Percentiles rank a stretch among this genome's conserved stretches.
phyloP scores from a whole-genome alignment of 2,113 vertebrate species.

The Corythornis cristatus region DNA sequence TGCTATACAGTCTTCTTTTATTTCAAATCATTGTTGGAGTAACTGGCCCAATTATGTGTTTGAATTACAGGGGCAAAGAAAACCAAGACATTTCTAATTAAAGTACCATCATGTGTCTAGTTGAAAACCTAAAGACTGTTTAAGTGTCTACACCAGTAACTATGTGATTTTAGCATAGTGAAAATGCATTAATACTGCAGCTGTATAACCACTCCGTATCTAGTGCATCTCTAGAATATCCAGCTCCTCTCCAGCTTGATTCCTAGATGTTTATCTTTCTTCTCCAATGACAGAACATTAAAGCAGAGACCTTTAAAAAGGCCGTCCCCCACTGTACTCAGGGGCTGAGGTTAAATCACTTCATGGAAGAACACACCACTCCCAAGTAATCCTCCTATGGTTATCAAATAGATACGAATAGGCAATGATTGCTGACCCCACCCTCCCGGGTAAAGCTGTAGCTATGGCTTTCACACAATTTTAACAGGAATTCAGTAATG shows the following conservation, averaged over 20 bases:
- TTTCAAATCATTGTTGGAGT: background rate
- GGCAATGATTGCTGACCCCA: background rate
- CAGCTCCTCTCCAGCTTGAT: background rate
- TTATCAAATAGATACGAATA: background rate
- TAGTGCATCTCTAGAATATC: background rate
- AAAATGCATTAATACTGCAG: background rate
- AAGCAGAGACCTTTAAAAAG: background rate
- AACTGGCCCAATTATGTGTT: accelerated
- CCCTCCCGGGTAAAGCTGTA: background rate
- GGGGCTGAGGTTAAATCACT: background rate
- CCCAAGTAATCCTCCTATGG: background rate
- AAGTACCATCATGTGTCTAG: background rate
- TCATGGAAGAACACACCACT: background rate
- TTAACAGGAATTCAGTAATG: background rate
- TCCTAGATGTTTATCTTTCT: background rate
- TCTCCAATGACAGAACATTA: background rate
- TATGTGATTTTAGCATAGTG: background rate
- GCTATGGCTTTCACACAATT: background rate
- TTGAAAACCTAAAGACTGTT: background rate
- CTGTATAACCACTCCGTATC: background rate
- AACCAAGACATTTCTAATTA: background rate
- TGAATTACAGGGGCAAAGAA: background rate
- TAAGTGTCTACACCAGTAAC: background rate
- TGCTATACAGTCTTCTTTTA: background rate
- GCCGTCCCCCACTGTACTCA: background rate